Conservation (phyloP, 2,113 vertebrate species). For the Enhydra lutris region DNA sequence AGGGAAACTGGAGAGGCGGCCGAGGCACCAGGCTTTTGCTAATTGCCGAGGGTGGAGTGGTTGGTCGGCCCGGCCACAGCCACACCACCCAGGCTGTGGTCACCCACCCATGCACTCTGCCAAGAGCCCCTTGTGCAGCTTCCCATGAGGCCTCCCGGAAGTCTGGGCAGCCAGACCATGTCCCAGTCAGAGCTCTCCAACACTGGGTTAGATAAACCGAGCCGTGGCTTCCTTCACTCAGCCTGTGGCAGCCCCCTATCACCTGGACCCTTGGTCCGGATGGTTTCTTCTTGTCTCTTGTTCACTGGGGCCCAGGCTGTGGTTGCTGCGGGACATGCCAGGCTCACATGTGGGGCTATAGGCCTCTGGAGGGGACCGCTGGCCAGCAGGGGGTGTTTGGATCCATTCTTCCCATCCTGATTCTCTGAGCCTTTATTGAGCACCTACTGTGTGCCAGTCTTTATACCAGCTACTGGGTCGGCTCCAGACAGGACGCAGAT, state of each 20-base stretch:
- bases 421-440: not conserved
- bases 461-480: too few relatives aligned
- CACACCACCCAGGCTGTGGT: not conserved
- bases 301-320: not conserved
- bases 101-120: not conserved
- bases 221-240: not conserved
- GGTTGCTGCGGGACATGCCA: not conserved
- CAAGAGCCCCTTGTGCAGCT: not conserved
- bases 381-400: not conserved
- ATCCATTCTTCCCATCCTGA: not conserved
- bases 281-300: not conserved
- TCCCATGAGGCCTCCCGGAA: not conserved
- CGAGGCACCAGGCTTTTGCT: not conserved
- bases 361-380: not conserved
- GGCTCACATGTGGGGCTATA: too few relatives aligned
- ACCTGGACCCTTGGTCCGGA: not conserved
- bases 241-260: not conserved
- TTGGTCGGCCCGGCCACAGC: not conserved
- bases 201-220: not conserved
- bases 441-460: fast-evolving
- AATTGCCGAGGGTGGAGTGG: too few relatives aligned
- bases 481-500: too few relatives aligned
- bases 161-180: not conserved
- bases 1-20: not conserved
- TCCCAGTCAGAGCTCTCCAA: not conserved